Base-by-base conservation (phyloP, 2,888 invertebrate genomes). In the Gortyna flavago region DNA sequence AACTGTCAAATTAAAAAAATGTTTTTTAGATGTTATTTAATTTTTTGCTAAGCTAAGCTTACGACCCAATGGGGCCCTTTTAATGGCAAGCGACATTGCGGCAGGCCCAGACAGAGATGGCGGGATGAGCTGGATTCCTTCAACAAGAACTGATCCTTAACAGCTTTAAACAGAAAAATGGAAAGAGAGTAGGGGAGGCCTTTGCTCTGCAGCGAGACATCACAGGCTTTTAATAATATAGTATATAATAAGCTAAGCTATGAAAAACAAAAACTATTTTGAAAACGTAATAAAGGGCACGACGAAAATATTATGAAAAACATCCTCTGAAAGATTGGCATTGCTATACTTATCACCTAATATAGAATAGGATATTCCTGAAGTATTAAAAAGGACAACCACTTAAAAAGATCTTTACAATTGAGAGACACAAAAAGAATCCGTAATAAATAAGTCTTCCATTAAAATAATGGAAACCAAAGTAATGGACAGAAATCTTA, bases 381-480 rank as follows among this genome's bases (percentile, higher is more conserved):
- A 21, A 21, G 21, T 51, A 21, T 70, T 2, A n/a, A 54, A 66
- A 70, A 16, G 29, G 2, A 80, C 48, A 67, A 81, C 11, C 16
- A 44, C 35, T 73, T 2, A 54, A 1, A 67, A 67, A 38, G 35
- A 44, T 72, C 25, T 44, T 21, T 25, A n/a, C 16, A n/a, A 57
- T 8, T 11, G 0, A 54, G 25, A 48, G 18, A 29, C 29, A 57
- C 18, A 25, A 70, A 35, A 41, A 16, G 57, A 57, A 62, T 84
- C 4, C 21, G 29, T 48, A 51, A 68, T 64, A 72, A 51, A 79
- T 64, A 72, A 59, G 25, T 51, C 41, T 18, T 8, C 81, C 81
- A 81, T 84, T 78, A 72, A 51, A 72, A 72, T 84, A 81, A 84
- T 83, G 51, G 67, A 78, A 68, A 80, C 54, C 35, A n/a, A 81